Base-by-base conservation (phyloP, 2,113 vertebrate species). In the Corythaixoides concolor region DNA sequence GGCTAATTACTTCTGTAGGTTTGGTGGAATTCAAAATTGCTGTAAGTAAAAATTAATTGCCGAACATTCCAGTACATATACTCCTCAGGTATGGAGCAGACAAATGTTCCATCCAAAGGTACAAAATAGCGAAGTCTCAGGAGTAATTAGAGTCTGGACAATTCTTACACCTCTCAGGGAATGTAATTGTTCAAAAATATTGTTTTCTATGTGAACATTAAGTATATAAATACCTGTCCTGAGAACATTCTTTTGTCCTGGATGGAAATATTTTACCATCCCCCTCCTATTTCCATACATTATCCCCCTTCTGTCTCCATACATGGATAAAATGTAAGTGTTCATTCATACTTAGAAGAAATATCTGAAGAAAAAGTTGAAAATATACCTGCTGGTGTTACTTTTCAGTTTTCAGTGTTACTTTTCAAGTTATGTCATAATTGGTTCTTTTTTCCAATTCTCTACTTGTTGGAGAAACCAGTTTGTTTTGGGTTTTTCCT, bases 111-210 rank as follows among this genome's bases (percentile, higher is more conserved):
- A 9, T 33, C 24, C 68, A 77, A 80, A 80, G 41, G 30, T 28
- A 39, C 5, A 35, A 60, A 76, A 27, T 30, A 52, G 59, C 33
- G n/a, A 62, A 49, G 28, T 69, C 35, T 35, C 16, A 27, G 23
- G 9, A 35, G 4, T 53, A 19, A 60, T 28, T 23, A 5, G 1
- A 32, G 22, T 3, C 5, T 37, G 30, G 39, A 43, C 0, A 1
- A 39, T 21, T 59, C 45, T 73, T 30, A 41, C 5, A 19, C 10
- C 11, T 88, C 37, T 52, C 24, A 72, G 79, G 20, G 11, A 43
- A 17, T 24, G 15, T 8, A 70, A n/a, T 12, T 66, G 6, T 33
- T 73, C 4, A 60, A 79, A 62, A 79, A 30, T 7, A 5, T n/a
- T n/a, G n/a, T 30, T 35, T 72, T 23, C 16, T 72, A 9, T 23